Percentiles rank a stretch among this genome's conserved stretches.
Conservation (phyloP, 2,113 vertebrate genomes). For the Sitta europaea region DNA sequence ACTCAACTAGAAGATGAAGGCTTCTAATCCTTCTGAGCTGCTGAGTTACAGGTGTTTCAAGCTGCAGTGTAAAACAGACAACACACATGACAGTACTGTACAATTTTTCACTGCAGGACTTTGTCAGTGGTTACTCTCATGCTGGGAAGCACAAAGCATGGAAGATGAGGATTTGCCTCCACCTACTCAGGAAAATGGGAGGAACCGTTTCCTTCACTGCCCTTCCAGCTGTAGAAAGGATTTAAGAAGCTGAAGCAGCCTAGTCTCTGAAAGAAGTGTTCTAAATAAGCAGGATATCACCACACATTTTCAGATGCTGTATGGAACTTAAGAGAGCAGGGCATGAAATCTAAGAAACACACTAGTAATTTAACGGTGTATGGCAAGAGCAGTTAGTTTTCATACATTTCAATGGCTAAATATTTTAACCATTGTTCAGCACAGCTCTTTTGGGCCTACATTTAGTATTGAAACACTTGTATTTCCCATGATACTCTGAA, state of each 20-base stretch:
- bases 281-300: not conserved
- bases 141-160: accelerated
- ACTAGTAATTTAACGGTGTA: not conserved
- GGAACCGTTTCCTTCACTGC: accelerated
- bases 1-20: not conserved
- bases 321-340: not conserved
- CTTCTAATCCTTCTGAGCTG: not conserved
- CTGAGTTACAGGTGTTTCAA: not conserved
- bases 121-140: not conserved
- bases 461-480: not conserved
- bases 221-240: not conserved
- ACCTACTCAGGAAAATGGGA: not conserved
- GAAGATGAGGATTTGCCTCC: not conserved
- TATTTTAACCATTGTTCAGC: not conserved
- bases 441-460: not conserved
- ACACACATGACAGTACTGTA: not conserved
- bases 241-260: not conserved
- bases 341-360: not conserved
- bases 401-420: not conserved
- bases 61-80: accelerated
- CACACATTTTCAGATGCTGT: not conserved
- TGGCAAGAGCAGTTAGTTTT: not conserved
- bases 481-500: not conserved
- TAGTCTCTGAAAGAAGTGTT: not conserved
- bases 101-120: not conserved